phyloP scores from a whole-genome alignment of 1,140 invertebrate genomes.

The Saccostrea glomerata region DNA sequence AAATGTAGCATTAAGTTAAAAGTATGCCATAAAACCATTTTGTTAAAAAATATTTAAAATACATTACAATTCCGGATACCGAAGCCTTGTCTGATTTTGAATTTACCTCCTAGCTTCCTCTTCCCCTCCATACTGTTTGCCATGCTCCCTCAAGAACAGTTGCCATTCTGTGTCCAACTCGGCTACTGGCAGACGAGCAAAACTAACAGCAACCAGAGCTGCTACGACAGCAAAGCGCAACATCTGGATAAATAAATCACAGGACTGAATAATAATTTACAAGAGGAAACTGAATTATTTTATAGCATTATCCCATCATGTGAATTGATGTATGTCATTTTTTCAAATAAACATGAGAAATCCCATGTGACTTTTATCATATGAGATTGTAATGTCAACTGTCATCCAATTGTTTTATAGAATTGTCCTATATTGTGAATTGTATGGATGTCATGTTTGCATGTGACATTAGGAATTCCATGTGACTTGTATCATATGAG shows the following conservation, averaged over 20 bases:
- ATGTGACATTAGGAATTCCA: too few species aligned
- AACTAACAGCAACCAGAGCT: slow-evolving; percentile 47
- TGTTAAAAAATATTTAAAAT: too few species aligned
- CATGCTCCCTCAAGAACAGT: slow-evolving; percentile 54
- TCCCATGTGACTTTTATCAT: neutral
- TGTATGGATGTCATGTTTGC: too few species aligned
- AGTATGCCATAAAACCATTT: too few species aligned
- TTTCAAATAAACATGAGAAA: neutral
- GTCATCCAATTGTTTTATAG: neutral
- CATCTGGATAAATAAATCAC: slow-evolving; percentile 45
- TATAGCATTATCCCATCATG: neutral
- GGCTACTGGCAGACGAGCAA: slow-evolving; percentile 32
- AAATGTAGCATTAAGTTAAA: too few species aligned
- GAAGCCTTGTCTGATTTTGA: neutral
- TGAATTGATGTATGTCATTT: neutral
- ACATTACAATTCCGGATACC: too few species aligned
- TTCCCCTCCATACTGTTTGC: slow-evolving; percentile 60
- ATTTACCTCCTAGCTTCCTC: slow-evolving; percentile 51
- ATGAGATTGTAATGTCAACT: too few species aligned
- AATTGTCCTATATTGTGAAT: neutral
- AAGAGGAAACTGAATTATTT: neutral
- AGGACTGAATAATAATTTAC: neutral
- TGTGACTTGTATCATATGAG: too few species aligned
- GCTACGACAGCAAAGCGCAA: slow-evolving; percentile 49
- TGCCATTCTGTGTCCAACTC: slow-evolving; percentile 64